Conservation (phyloP, 2,113 vertebrate genomes). For the Colinus virginianus region DNA sequence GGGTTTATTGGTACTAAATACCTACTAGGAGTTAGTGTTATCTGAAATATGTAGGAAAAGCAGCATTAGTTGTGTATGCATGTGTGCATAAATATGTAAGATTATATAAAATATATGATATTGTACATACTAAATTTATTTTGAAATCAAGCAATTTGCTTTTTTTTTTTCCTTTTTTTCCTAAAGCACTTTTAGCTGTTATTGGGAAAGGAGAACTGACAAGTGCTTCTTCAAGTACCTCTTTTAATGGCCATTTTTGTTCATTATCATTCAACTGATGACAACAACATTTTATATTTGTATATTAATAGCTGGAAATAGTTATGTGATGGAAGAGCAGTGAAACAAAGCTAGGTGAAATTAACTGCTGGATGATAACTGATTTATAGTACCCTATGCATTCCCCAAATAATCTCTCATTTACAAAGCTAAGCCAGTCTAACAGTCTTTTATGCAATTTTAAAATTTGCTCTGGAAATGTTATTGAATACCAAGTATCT, state of each 20-base stretch:
- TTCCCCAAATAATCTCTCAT: slow-evolving; percentile 44
- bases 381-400: background rate
- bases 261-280: slow-evolving; percentile 47
- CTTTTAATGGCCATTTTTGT: slow-evolving; percentile 44
- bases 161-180: background rate
- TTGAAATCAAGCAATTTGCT: slow-evolving; percentile 16
- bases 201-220: slow-evolving; percentile 5
- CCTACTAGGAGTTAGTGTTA: background rate
- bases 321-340: slow-evolving; percentile 46
- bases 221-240: slow-evolving; percentile 45
- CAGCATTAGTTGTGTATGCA: background rate
- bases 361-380: slow-evolving; percentile 17
- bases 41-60: background rate
- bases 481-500: slow-evolving; percentile 53
- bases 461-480: slow-evolving; percentile 64
- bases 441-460: slow-evolving; percentile 35
- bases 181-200: slow-evolving; percentile 26
- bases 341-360: slow-evolving; percentile 44
- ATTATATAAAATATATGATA: background rate
- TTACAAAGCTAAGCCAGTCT: slow-evolving; percentile 33
- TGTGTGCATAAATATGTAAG: background rate
- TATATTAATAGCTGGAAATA: slow-evolving; percentile 58
- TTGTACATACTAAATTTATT: slow-evolving; percentile 4
- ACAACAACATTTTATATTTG: slow-evolving; percentile 57
- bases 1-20: background rate